A percentile compares a stretch with the other conserved stretches of the same genome.
Evolutionary conservation across 1,140 invertebrate species (phyloP).

Genomic region (Drosophila asahinai): DNA sequence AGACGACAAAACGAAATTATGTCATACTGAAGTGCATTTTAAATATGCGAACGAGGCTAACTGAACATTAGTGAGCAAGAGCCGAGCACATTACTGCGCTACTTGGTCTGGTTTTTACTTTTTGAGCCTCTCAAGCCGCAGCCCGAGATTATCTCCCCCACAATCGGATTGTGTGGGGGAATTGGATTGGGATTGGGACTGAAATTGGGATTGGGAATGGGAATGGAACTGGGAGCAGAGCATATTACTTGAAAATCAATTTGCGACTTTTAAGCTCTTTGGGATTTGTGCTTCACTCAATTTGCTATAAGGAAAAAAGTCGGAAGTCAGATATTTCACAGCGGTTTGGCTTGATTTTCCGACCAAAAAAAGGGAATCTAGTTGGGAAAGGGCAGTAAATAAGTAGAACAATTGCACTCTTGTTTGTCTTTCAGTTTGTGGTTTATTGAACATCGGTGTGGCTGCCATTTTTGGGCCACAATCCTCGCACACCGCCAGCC

Average conservation of each 20-base stretch:
- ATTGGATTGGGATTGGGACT: constrained; percentile 25
- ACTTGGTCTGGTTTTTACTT: constrained; percentile 56
- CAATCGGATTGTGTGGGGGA: constrained; percentile 24
- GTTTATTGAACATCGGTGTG: constrained; percentile 93
- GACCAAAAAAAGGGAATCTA: background rate
- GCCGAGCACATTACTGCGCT: constrained; percentile 43
- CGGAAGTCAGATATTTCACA: constrained; percentile 16
- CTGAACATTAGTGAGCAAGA: constrained; percentile 42
- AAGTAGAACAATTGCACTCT: constrained; percentile 25
- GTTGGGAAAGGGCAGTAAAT: constrained; percentile 17
- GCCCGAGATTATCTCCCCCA: constrained; percentile 56
- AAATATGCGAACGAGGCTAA: constrained; percentile 72
- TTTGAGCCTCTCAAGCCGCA: constrained; percentile 22
- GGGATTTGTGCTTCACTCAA: constrained; percentile 49
- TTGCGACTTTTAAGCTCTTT: constrained; percentile 52
- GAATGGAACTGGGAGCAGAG: constrained; percentile 25
- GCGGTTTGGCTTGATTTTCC: constrained; percentile 7
- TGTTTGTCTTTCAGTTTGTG: constrained; percentile 91
- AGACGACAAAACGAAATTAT: constrained; percentile 77
- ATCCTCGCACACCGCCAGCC: constrained; percentile 94
- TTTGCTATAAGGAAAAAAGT: constrained; percentile 35
- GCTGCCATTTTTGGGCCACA: constrained; percentile 98
- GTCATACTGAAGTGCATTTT: constrained; percentile 77
- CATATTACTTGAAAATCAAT: constrained; percentile 70
- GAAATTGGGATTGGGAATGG: constrained; percentile 4